These are phyloP conservation scores for Desoria tigrina DNA, from an alignment of 2,888 invertebrate genomes.

Conservation along the genomic window DNA sequence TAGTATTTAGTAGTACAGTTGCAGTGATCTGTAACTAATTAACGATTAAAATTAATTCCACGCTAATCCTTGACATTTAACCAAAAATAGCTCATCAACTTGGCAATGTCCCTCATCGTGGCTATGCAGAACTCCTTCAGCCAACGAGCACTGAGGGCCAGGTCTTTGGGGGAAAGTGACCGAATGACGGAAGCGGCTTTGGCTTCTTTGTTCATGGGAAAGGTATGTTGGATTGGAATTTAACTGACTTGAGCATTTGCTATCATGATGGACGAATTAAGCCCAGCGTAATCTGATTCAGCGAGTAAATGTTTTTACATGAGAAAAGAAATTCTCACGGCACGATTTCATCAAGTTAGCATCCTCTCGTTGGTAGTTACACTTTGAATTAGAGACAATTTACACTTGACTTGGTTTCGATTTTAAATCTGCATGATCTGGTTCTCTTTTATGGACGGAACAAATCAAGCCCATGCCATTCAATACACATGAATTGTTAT, in stretches of 20 bases:
- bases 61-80: too few species aligned
- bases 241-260: not conserved
- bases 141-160: slow-evolving; percentile 80
- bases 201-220: slow-evolving; percentile 83
- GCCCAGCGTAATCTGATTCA: not conserved
- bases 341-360: slow-evolving; percentile 1
- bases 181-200: slow-evolving; percentile 86
- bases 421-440: too few species aligned
- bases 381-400: too few species aligned
- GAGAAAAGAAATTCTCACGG: slow-evolving; percentile 19
- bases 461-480: too few species aligned
- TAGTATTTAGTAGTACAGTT: not conserved
- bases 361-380: too few species aligned
- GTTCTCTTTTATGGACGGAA: too few species aligned
- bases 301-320: not conserved
- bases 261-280: not conserved
- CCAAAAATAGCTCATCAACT: slow-evolving; percentile 77
- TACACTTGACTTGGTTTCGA: too few species aligned
- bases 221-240: slow-evolving; percentile 61
- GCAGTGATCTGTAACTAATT: not conserved
- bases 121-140: slow-evolving; percentile 90
- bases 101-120: slow-evolving; percentile 85
- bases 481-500: too few species aligned
- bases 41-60: too few species aligned
- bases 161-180: slow-evolving; percentile 82